Evolutionary conservation across 2,113 vertebrate genomes (phyloP).

Genomic region (Solea solea): DNA sequence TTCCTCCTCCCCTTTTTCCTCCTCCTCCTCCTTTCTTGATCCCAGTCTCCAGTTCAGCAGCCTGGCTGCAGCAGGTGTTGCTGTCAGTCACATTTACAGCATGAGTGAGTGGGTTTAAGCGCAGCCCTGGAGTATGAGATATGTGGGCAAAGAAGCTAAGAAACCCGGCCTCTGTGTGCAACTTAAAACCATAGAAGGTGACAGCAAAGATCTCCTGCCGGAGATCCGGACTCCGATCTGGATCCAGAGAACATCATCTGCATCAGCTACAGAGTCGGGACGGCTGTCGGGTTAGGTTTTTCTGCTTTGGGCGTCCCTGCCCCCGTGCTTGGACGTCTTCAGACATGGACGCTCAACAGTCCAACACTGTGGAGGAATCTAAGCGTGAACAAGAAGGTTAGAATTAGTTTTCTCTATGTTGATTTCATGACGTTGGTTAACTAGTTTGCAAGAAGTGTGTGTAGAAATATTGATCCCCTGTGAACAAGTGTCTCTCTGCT

Average conservation of each 20-base stretch:
- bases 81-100: too few relatives aligned
- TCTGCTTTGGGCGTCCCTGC: background rate
- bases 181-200: constrained; percentile 37
- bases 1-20: constrained; percentile 2
- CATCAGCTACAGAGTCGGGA: constrained; percentile 1
- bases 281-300: constrained; percentile 1
- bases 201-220: background rate
- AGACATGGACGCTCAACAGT: constrained; percentile 46
- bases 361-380: constrained; percentile 35
- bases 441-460: background rate
- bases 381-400: constrained; percentile 49
- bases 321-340: constrained; percentile 13
- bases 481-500: background rate
- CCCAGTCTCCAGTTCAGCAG: constrained; percentile 11
- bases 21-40: too few relatives aligned
- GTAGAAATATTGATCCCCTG: constrained; percentile 3
- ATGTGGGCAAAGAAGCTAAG: constrained; percentile 30
- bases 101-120: background rate
- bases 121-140: constrained; percentile 2
- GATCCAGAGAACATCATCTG: constrained; percentile 19
- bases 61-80: constrained; percentile 56
- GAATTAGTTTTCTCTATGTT: background rate
- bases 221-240: constrained; percentile 27
- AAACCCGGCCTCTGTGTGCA: constrained; percentile 44
- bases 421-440: too few relatives aligned